phyloP scores from a whole-genome alignment of 2,888 invertebrate genomes.

The Euzetes globulus region DNA sequence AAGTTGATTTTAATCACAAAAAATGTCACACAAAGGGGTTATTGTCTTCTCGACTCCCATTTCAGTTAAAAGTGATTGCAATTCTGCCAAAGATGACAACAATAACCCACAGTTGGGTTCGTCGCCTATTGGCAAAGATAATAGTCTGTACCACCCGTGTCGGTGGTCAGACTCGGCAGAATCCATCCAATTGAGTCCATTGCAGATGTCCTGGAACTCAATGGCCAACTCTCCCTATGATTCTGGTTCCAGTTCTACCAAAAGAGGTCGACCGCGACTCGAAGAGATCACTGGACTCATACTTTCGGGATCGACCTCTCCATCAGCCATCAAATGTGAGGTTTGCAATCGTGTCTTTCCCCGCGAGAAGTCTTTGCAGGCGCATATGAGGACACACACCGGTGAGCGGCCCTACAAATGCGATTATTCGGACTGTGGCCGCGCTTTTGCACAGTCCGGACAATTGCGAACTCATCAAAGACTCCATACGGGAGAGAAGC shows the following conservation, averaged over 20 bases:
- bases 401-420: conserved; percentile 66
- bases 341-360: conserved; percentile 66
- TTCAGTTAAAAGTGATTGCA: neutral
- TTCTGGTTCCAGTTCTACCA: neutral
- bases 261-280: conserved; percentile 62
- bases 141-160: conserved; percentile 23
- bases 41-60: neutral
- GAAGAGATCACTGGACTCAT: conserved; percentile 62
- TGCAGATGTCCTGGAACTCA: neutral
- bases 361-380: conserved; percentile 65
- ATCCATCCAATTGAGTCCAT: conserved; percentile 22
- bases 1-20: neutral
- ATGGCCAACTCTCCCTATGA: neutral
- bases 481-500: conserved; percentile 67
- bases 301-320: conserved; percentile 61
- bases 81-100: neutral
- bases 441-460: conserved; percentile 67
- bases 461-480: conserved; percentile 69
- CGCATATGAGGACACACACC: conserved; percentile 52
- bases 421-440: conserved; percentile 61
- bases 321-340: conserved; percentile 62
- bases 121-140: conserved; percentile 2
- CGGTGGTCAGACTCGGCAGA: conserved; percentile 30
- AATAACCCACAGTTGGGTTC: neutral
- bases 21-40: conserved; percentile 17